Percentiles rank a stretch among this genome's conserved stretches.
These are phyloP conservation scores for Cotesia typhae DNA, from an alignment of 1,140 invertebrate genomes.

Conservation along the genomic window DNA sequence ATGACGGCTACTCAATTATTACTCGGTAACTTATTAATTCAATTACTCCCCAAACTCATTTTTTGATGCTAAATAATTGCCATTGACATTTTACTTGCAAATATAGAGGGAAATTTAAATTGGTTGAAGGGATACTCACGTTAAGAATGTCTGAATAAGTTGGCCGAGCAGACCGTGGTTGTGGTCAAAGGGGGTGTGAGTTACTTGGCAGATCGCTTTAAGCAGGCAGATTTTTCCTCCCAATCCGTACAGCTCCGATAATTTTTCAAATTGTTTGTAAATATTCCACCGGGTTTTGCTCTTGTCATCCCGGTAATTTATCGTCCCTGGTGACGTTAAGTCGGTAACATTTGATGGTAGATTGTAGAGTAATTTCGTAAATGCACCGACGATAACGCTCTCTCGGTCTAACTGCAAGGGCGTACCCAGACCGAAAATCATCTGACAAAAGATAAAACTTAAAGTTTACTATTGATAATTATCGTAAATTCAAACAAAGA, in stretches of 20 bases:
- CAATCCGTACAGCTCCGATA: conserved; percentile 55
- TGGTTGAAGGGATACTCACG: conserved; percentile 51
- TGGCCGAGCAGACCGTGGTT: conserved; percentile 63
- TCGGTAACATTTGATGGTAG: conserved; percentile 70
- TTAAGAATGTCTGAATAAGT: conserved; percentile 62
- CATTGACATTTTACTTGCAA: no score
- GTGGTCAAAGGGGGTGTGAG: conserved; percentile 57
- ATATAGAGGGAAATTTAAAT: no score
- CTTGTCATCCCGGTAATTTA: conserved; percentile 57
- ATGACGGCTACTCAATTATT: background rate
- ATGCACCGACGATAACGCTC: conserved; percentile 71
- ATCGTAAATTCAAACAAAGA: no score
- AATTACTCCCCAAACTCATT: conserved; percentile 16
- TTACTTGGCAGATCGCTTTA: conserved; percentile 63
- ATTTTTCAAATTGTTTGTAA: conserved; percentile 55
- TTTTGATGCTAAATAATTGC: no score
- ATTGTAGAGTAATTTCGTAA: conserved; percentile 71
- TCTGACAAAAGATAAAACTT: conserved; percentile 53
- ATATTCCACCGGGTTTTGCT: conserved; percentile 61
- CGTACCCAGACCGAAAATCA: conserved; percentile 73
- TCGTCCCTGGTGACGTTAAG: conserved; percentile 68
- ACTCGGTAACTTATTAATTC: conserved; percentile 19
- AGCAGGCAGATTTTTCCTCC: conserved; percentile 61
- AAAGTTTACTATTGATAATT: background rate
- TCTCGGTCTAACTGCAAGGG: conserved; percentile 72